These are phyloP conservation scores for Gyrodactylus bullatarudis DNA, from an alignment of 1,140 invertebrate species.

Conservation along the genomic window DNA sequence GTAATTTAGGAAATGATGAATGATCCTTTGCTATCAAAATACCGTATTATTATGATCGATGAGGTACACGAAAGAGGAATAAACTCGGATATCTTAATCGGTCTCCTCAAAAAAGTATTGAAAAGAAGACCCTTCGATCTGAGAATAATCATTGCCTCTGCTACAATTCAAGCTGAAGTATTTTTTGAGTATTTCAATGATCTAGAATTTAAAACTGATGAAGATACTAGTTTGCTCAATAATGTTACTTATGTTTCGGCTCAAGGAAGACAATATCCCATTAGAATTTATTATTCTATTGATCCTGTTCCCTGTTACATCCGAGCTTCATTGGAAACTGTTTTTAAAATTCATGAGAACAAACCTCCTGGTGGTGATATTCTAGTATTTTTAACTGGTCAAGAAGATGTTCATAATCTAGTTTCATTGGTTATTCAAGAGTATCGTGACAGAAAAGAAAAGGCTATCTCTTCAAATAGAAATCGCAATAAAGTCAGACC, in stretches of 20 bases:
- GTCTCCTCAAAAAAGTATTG: constrained; percentile 60
- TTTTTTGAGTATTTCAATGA: constrained; percentile 10
- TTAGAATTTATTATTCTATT: constrained; percentile 76
- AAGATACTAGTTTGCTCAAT: not conserved
- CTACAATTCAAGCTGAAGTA: constrained; percentile 53
- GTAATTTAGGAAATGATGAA: constrained; percentile 56
- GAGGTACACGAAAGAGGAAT: constrained; percentile 76
- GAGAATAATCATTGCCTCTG: constrained; percentile 56
- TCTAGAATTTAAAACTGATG: not conserved
- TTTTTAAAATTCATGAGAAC: constrained; percentile 54
- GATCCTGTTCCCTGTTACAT: constrained; percentile 85
- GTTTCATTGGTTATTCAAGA: not conserved
- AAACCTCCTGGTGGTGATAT: constrained; percentile 67
- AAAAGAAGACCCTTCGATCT: constrained; percentile 38
- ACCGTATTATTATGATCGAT: constrained; percentile 34
- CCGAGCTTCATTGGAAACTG: constrained; percentile 72
- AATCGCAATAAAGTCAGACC: not conserved
- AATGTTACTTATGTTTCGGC: not conserved
- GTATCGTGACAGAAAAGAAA: not conserved
- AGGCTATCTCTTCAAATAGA: not conserved
- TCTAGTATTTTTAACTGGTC: constrained; percentile 66
- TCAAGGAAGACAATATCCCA: constrained; percentile 28
- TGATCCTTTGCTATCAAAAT: constrained; percentile 55
- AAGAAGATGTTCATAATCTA: constrained; percentile 79
- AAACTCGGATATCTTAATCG: constrained; percentile 66